These are phyloP conservation scores for Prietella phreatophila DNA, from an alignment of 2,113 vertebrate genomes.

Conservation along the genomic window DNA sequence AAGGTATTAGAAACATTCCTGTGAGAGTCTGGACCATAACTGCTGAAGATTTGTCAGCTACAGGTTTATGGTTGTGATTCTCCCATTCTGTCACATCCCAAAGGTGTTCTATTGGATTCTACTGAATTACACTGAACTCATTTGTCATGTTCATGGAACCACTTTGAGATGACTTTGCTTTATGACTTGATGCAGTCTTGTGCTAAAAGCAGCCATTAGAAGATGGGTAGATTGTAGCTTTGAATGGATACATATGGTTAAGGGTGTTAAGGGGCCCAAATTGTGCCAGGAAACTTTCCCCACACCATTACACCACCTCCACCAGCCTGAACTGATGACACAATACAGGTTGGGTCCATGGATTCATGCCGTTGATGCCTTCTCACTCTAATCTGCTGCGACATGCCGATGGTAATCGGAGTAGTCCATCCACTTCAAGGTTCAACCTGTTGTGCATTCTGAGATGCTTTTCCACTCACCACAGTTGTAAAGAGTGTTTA, in stretches of 20 bases:
- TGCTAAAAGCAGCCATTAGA: not conserved
- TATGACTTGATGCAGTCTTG: not conserved
- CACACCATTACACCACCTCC: not conserved
- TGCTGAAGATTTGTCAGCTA: not conserved
- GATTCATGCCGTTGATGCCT: not conserved
- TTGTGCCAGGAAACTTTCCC: not conserved
- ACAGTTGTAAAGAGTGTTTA: not conserved
- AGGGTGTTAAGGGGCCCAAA: not conserved
- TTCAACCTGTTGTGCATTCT: not conserved
- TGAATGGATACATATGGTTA: not conserved
- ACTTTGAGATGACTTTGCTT: not conserved
- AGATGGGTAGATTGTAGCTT: not conserved
- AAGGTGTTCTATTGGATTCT: not conserved
- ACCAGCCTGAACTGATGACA: not conserved
- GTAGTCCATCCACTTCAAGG: not conserved
- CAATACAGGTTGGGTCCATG: not conserved
- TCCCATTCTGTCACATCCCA: no score
- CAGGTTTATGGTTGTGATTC: not conserved
- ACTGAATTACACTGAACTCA: not conserved
- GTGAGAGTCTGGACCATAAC: not conserved
- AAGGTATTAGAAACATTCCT: not conserved
- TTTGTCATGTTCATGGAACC: not conserved
- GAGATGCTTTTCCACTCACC: not conserved
- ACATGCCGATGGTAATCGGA: no score
- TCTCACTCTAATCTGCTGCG: not conserved